Conservation (phyloP, 1,140 invertebrate species). For the Tetramorium simillimum region DNA sequence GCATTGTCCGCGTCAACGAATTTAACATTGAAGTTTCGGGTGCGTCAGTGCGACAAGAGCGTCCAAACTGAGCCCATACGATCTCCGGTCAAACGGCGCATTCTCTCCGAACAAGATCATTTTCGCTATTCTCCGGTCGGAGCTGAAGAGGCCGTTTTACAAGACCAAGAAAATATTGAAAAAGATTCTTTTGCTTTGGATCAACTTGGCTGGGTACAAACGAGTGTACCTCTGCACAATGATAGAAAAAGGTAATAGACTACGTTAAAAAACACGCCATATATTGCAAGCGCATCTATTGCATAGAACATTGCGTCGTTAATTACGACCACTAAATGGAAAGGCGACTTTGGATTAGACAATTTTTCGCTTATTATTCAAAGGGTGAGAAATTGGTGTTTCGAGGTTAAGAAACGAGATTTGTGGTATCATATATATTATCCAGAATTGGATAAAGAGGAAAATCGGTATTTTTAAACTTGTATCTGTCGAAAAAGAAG, state of each 20-base stretch:
- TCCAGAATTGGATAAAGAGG: background rate
- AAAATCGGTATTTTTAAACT: background rate
- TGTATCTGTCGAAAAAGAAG: background rate
- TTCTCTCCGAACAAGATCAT: conserved; percentile 80
- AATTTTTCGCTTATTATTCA: background rate
- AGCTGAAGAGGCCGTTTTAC: conserved; percentile 66
- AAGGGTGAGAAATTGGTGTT: background rate
- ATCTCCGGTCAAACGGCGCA: conserved; percentile 81
- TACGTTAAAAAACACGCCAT: conserved; percentile 8
- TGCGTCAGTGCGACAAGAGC: conserved; percentile 86
- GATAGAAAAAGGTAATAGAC: conserved; percentile 82
- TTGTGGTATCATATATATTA: background rate
- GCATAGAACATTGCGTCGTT: background rate
- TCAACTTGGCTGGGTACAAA: conserved; percentile 76
- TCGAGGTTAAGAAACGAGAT: background rate
- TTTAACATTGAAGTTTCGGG: conserved; percentile 86
- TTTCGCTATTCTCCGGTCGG: conserved; percentile 78
- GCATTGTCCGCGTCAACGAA: conserved; percentile 70
- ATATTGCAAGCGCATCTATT: background rate
- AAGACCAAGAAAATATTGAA: conserved; percentile 56
- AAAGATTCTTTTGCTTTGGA: conserved; percentile 79
- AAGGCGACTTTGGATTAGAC: background rate
- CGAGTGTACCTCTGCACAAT: conserved; percentile 79
- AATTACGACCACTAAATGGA: background rate
- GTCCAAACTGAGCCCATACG: conserved; percentile 86